Percentiles rank a stretch among this genome's conserved stretches.
These are phyloP conservation scores for Nettapus auritus DNA, from an alignment of 2,113 vertebrate genomes.

Conservation along the genomic window DNA sequence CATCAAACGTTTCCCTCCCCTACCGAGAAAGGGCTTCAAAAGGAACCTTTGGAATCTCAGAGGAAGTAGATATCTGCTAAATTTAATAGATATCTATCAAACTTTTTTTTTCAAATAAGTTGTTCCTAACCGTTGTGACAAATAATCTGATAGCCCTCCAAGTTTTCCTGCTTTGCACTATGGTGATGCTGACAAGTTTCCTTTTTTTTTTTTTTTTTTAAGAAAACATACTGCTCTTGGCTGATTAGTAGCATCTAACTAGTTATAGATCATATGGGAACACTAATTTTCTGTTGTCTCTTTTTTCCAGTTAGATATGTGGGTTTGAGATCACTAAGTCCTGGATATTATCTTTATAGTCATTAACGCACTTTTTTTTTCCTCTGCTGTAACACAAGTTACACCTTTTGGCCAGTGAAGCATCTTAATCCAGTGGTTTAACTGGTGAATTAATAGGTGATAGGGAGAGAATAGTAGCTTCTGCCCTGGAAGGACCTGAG, in stretches of 20 bases:
- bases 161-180: neutral
- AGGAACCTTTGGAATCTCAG: neutral
- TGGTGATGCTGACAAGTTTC: neutral
- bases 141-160: neutral
- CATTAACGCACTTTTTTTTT: neutral
- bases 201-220: neutral
- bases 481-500: neutral
- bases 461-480: neutral
- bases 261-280: neutral
- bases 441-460: neutral
- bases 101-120: neutral
- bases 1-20: neutral
- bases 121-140: neutral
- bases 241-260: neutral
- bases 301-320: neutral
- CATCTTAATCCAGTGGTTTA: neutral
- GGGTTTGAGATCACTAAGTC: neutral
- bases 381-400: neutral
- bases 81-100: neutral
- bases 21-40: neutral
- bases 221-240: neutral
- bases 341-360: neutral
- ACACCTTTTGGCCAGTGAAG: conserved; percentile 30
- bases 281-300: neutral
- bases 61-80: neutral